Evolutionary conservation across 2,113 vertebrate species (phyloP).

Genomic region (Nanorana parkeri): DNA sequence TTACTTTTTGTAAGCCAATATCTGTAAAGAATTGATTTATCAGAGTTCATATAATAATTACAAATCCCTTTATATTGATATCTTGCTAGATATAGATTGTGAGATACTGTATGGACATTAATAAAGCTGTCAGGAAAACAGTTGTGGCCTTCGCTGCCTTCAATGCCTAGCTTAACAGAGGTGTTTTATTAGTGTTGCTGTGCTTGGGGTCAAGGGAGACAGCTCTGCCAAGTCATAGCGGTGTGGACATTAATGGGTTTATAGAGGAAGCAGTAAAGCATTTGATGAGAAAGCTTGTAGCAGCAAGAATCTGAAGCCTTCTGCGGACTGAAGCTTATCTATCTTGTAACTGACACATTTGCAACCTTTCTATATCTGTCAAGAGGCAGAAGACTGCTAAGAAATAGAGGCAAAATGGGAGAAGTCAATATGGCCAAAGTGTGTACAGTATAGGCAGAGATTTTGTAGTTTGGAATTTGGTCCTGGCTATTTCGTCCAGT

Average conservation of each 20-base stretch:
- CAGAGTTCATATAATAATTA: background rate
- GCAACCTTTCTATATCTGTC: background rate
- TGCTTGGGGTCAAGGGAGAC: conserved; percentile 14
- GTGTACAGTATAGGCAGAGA: background rate
- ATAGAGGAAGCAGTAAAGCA: conserved; percentile 35
- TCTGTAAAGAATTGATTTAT: background rate
- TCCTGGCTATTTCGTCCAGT: background rate
- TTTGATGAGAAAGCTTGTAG: conserved; percentile 31
- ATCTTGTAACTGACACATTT: background rate
- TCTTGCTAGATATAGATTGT: background rate
- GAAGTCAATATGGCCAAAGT: conserved; percentile 21
- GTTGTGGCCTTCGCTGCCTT: conserved; percentile 17
- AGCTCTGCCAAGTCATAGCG: background rate
- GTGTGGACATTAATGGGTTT: conserved; percentile 29
- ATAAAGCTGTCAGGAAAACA: conserved; percentile 12
- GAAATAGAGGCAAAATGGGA: background rate
- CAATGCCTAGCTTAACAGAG: background rate
- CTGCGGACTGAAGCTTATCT: background rate
- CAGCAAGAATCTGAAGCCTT: conserved; percentile 14
- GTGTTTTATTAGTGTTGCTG: conserved; percentile 17
- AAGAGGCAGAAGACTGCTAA: conserved; percentile 6
- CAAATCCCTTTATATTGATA: background rate
- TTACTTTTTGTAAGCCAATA: background rate
- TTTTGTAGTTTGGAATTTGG: background rate
- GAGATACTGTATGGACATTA: background rate